Conservation (phyloP, 1,140 invertebrate species). For the Dufourea novaeangliae region DNA sequence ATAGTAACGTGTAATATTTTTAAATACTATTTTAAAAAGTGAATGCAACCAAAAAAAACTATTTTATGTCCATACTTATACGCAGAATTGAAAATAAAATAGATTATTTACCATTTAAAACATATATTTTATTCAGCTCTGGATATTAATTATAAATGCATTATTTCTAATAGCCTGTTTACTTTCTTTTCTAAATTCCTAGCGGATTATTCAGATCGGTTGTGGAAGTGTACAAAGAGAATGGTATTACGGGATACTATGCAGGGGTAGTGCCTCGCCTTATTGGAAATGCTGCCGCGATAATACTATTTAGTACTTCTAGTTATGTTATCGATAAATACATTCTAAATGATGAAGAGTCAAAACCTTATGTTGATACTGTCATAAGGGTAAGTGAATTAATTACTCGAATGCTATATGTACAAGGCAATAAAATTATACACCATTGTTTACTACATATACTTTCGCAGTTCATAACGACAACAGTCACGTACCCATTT, state of each 20-base stretch:
- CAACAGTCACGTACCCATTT: conserved; percentile 92
- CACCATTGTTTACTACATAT: background rate
- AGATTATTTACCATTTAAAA: no score
- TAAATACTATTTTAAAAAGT: no score
- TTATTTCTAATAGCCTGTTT: conserved; percentile 13
- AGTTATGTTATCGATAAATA: conserved; percentile 91
- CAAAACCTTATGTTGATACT: conserved; percentile 84
- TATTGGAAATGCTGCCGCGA: conserved; percentile 88
- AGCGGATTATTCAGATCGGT: conserved; percentile 82
- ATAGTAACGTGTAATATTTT: no score
- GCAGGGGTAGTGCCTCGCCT: conserved; percentile 91
- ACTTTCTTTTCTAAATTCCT: conserved; percentile 63
- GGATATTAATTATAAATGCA: conserved; percentile 10
- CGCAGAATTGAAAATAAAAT: no score
- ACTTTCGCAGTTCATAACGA: conserved; percentile 86
- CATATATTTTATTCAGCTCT: no score
- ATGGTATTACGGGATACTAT: conserved; percentile 93
- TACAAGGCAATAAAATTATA: conserved; percentile 17
- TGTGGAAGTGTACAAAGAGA: conserved; percentile 89
- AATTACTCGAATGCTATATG: background rate
- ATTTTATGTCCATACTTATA: no score
- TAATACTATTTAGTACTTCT: conserved; percentile 87
- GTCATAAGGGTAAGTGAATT: conserved; percentile 82
- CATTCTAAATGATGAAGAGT: conserved; percentile 88
- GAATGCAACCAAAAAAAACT: no score